These are phyloP conservation scores for Carlito syrichta DNA, from an alignment of 2,113 vertebrate species.

Conservation along the genomic window DNA sequence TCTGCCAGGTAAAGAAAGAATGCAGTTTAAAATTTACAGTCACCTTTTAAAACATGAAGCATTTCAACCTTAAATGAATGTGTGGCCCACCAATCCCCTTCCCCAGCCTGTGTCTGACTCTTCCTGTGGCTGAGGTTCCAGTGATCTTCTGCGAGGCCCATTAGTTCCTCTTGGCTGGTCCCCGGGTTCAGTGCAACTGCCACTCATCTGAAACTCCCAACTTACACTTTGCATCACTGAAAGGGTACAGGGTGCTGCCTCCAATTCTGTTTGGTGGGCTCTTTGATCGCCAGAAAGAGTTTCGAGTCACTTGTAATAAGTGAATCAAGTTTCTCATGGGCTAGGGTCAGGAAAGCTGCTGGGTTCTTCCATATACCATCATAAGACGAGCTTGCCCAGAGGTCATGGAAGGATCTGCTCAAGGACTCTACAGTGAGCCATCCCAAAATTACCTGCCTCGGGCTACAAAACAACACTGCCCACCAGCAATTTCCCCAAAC, in stretches of 20 bases:
- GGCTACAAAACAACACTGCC: rapidly evolving
- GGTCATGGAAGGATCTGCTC: neutral
- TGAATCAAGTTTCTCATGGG: neutral
- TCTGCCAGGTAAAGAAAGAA: neutral
- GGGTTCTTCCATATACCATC: neutral
- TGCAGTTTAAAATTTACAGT: neutral
- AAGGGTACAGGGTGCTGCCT: neutral
- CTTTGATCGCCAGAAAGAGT: neutral
- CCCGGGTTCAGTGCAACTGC: rapidly evolving
- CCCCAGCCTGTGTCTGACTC: neutral
- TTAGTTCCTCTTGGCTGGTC: neutral
- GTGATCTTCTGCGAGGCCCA: neutral
- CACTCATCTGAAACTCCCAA: neutral
- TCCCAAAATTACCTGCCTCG: neutral
- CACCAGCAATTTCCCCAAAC: neutral
- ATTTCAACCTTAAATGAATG: neutral
- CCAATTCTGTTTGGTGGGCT: neutral
- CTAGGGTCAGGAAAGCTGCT: rapidly evolving
- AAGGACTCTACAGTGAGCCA: neutral
- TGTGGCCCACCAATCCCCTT: neutral
- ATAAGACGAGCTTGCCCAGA: neutral
- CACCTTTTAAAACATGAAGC: neutral
- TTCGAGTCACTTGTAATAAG: neutral
- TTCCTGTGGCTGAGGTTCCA: neutral
- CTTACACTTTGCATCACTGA: neutral